Conservation (phyloP, 1,140 invertebrate species). For the Conus ventricosus region DNA sequence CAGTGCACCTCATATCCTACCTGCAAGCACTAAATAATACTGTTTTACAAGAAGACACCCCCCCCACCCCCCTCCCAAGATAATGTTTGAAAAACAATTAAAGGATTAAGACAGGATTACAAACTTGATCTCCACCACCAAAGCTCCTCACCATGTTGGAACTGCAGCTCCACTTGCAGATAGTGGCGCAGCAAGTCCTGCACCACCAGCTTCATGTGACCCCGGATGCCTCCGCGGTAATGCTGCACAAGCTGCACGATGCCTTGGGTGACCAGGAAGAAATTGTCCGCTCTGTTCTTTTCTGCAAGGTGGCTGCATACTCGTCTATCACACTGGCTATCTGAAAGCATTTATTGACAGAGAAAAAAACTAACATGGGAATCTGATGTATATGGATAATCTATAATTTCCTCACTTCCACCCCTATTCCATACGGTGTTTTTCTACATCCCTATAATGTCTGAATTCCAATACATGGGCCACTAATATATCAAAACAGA, state of each 20-base stretch:
- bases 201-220: conserved; percentile 97
- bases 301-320: conserved; percentile 87
- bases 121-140: too few species aligned
- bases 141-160: conserved; percentile 86
- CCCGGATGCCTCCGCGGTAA: conserved; percentile 96
- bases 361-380: background rate
- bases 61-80: too few species aligned
- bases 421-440: too few species aligned
- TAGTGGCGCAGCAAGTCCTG: conserved; percentile 96
- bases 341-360: conserved; percentile 45
- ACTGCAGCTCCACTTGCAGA: conserved; percentile 95
- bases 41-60: too few species aligned
- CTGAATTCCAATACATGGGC: too few species aligned
- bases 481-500: too few species aligned
- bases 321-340: conserved; percentile 96
- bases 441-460: too few species aligned
- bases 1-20: too few species aligned
- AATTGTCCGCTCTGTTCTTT: conserved; percentile 95
- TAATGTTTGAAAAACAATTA: too few species aligned
- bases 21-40: too few species aligned
- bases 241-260: conserved; percentile 95
- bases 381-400: background rate
- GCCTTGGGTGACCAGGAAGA: conserved; percentile 96
- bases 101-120: too few species aligned
- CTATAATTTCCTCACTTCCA: too few species aligned